Base-by-base conservation (phyloP, 2,888 invertebrate species). In the Tubulanus polymorphus region DNA sequence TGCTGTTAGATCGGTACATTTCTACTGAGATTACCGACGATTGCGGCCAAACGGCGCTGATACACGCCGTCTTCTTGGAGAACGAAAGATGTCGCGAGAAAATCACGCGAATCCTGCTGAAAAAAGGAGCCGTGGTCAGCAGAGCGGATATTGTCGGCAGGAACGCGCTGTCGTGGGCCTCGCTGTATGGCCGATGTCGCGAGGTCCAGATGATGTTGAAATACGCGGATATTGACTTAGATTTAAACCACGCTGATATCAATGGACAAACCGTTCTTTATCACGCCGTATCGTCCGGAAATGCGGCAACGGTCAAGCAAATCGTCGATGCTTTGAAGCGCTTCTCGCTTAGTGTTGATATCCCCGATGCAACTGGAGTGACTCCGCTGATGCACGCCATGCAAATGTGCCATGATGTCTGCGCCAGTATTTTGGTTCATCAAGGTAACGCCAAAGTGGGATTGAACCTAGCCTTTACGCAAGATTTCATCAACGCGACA, bases 201-300 rank as follows among this genome's bases (percentile, higher is more conserved):
- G 66, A 66, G 25, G 63, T 67, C 2, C 41, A 53, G 12, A 48
- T 59, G 29, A 54, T 68, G 25, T 49, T 68, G 12, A 56, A 64
- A 49, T 55, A 65, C 46, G 61, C 58, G 10, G 67, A 67, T 30
- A 54, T 63, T 8, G 66, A 68, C 46, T 28, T 68, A 26, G 63
- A 68, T 48, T 55, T 61, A 3, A 68, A 68, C 50, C 47, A 37
- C n/a, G 49, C 48, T 5, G 68, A 68, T 37, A 61, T 65, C 8
- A 64, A 68, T 48, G 67, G 67, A 35, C 62, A 67, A 46, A 68
- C 67, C 1, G 60, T 63, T 1, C 48, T 67, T 23, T 65, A 59
- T 46, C 67, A 66, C 37, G 65, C 67, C 8, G 66, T 61, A 12
- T 55, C 61, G 18, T 64, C 63, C n/a, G 67, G 67, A n/a, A 67